Base-by-base conservation (phyloP, 1,140 invertebrate genomes). In the Trichomalopsis sarcophagae region DNA sequence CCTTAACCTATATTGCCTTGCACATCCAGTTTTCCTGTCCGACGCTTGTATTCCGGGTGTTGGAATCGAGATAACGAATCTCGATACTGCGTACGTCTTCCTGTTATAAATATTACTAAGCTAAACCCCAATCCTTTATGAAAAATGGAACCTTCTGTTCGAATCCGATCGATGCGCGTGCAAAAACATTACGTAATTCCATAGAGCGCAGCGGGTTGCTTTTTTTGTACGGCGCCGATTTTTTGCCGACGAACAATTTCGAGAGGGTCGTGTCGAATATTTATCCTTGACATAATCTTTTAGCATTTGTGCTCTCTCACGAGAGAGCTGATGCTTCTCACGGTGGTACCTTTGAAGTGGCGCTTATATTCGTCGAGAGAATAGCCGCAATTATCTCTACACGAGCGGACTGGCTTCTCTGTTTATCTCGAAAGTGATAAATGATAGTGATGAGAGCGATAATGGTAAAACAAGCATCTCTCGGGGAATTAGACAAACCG, bases 381-480 rank as follows among this genome's bases (percentile, higher is more conserved):
- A 47, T 21, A n/a, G 73, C 30, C 73, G 75, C 75, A 77, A 77
- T 77, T 77, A 77, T 77, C 75, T 14, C 30, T 23, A 44, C 47
- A 71, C 27, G 68, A 30, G 23, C 7, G 6, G 75, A n/a, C 21
- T 10, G 33, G 10, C 4, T 77, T 21, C 27, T 33, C 78, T 68
- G 68, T 50, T 81, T 50, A 50, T 81, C 80, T 73, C 44, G 68
- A 73, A 50, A 73, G 80, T 81, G 80, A 81, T 81, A 81, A 81
- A 81, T 81, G 80, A 81, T 40, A 50, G 68, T 30, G 80, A 81
- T 81, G 33, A 81, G 40, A 1, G 2, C 36, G 80, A 81, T 81
- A 81, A 27, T 81, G 44, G 13, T 23, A 73, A 81, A 73, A 73
- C 78, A 80, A 80, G 21, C 33, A 69, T 80, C 55, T 3, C 17